Conservation (phyloP, 2,113 vertebrate species). For the Mormoops blainvillei region DNA sequence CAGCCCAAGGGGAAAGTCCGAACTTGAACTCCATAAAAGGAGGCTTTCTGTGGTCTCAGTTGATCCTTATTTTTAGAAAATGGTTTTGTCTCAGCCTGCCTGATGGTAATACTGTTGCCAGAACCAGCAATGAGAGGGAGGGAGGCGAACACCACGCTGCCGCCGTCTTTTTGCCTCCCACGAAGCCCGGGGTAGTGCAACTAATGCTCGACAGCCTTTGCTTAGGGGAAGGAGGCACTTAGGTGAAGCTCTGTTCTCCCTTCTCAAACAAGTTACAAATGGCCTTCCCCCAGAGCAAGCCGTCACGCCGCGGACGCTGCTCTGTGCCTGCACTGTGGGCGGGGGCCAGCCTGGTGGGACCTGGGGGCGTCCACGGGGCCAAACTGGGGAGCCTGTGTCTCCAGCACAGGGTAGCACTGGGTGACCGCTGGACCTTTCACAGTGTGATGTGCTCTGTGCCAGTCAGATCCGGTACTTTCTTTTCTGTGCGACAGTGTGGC, state of each 20-base stretch:
- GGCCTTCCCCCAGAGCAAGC: not conserved
- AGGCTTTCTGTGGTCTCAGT: slow-evolving; percentile 46
- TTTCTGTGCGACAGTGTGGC: not conserved
- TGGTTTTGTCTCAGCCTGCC: slow-evolving; percentile 52
- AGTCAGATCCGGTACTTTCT: not conserved
- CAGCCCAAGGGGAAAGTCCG: slow-evolving; percentile 15
- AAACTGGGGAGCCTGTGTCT: not conserved
- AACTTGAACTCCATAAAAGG: slow-evolving; percentile 55
- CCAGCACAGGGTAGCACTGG: not conserved
- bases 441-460: not conserved
- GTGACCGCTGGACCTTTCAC: not conserved
- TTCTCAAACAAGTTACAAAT: not conserved
- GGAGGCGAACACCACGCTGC: slow-evolving; percentile 10
- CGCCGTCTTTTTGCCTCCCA: not conserved
- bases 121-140: slow-evolving; percentile 34
- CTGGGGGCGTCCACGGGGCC: not conserved
- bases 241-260: not conserved
- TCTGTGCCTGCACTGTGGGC: not conserved
- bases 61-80: slow-evolving; percentile 69
- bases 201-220: not conserved
- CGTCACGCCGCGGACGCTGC: not conserved
- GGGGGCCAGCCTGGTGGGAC: not conserved
- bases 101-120: slow-evolving; percentile 24
- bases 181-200: not conserved
- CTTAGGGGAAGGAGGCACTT: not conserved